Base-by-base conservation (phyloP, 92 coral and sea anemone species). In the Zoanthus sociatus region DNA sequence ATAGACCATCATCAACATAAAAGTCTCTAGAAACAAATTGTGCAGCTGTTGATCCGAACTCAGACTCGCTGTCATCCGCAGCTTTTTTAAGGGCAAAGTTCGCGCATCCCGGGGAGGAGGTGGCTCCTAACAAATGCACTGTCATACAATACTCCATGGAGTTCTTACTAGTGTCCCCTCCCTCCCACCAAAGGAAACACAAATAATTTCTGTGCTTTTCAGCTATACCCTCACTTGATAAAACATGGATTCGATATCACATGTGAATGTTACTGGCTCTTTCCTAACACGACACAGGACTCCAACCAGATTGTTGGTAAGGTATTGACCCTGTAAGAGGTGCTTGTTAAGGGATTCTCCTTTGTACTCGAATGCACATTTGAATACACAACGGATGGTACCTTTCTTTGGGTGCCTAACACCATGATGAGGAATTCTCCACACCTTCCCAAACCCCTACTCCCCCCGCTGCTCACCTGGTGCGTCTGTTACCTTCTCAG, bases 361-460 rank as follows among this genome's bases (percentile, higher is more conserved):
- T 31, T 68, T 68, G 44, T 73, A 45, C 31, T 45, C 56, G 56
- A 20, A n/a, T 45, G 78, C 78, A 17, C 88, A 85, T n/a, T 85
- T 50, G 44, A 85, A 85, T 9, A 85, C 88, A 21, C n/a, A 44
- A 9, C 88, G 53, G 56, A 74, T 30, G 15, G 74, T 73, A 10
- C 60, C 73, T 42, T 85, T 85, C 83, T 85, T 85, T 15, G 83
- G 88, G 58, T 85, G 83, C 42, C 37, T 37, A 72, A 85, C 51
- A 30, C 88, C 88, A 85, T 85, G 83, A 60, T 86, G 89, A 37
- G 87, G 87, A 17, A 45, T 56, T 56, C 77, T 56, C 77, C 87
- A 83, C 32, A 67, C 53, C 61, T 66, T 66, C 54, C 46, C 77
- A 67, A 50, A 32, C 70, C 31, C 77, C 73, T 66, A 51, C 78